Conservation (phyloP, 1,140 invertebrate species). For the Pseudoatta argentina region DNA sequence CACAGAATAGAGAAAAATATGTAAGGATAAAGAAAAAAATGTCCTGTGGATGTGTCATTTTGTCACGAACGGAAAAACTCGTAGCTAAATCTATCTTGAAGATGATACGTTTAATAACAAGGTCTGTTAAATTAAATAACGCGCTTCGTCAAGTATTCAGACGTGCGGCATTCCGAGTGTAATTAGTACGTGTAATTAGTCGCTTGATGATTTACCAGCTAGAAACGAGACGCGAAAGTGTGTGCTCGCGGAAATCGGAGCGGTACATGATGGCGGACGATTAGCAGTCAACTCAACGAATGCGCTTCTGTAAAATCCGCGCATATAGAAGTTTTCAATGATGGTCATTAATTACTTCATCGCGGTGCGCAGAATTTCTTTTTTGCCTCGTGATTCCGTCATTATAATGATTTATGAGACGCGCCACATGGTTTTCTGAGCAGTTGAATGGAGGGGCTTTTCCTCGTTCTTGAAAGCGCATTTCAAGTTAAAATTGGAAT, state of each 20-base stretch:
- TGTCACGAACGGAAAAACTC: neutral
- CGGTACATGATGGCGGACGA: slow-evolving; percentile 62
- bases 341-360: slow-evolving; percentile 48
- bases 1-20: neutral
- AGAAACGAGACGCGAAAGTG: slow-evolving; percentile 53
- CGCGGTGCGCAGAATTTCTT: neutral
- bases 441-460: neutral
- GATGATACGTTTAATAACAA: neutral
- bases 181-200: slow-evolving; percentile 67
- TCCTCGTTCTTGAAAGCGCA: neutral
- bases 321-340: slow-evolving; percentile 31
- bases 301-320: slow-evolving; percentile 55
- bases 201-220: slow-evolving; percentile 53
- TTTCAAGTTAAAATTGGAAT: neutral
- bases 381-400: slow-evolving; percentile 13
- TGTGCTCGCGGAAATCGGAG: slow-evolving; percentile 46
- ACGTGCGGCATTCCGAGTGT: slow-evolving; percentile 13
- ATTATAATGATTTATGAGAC: slow-evolving; percentile 51
- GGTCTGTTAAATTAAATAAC: slow-evolving; percentile 21
- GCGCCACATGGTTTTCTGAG: slow-evolving; percentile 14
- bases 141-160: slow-evolving; percentile 68
- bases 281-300: slow-evolving; percentile 56
- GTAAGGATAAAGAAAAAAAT: neutral
- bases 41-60: neutral
- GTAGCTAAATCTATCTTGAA: too few species aligned